A percentile compares a stretch with the other conserved stretches of the same genome.
These are phyloP conservation scores for Sebastes alutus DNA, from an alignment of 2,797 vertebrate species.

Conservation along the genomic window DNA sequence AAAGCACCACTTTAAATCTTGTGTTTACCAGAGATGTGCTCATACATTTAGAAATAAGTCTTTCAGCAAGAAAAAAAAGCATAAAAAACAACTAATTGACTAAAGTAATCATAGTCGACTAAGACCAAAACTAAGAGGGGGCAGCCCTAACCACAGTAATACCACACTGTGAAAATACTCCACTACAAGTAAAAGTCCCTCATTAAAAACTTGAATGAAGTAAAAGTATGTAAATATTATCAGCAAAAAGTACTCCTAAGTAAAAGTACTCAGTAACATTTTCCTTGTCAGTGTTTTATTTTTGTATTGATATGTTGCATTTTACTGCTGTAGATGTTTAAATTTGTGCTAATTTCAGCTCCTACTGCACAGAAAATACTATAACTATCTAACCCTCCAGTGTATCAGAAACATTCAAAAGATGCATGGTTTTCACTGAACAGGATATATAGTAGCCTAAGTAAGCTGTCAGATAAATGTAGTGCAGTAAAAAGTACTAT, in stretches of 20 bases:
- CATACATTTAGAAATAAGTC: too few species aligned
- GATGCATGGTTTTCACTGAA: background rate
- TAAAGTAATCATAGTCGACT: too few species aligned
- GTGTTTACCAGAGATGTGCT: too few species aligned
- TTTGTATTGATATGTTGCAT: background rate
- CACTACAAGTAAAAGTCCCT: background rate
- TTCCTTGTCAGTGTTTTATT: background rate
- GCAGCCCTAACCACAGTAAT: background rate
- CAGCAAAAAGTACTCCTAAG: background rate
- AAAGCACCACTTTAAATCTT: too few species aligned
- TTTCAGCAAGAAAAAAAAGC: too few species aligned
- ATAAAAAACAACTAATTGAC: accelerated
- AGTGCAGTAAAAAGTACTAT: background rate
- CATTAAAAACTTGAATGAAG: background rate
- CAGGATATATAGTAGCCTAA: background rate
- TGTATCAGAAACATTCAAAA: background rate
- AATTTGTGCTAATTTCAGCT: background rate
- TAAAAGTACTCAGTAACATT: background rate
- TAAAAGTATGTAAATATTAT: background rate
- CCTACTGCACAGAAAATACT: background rate
- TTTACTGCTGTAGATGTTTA: background rate
- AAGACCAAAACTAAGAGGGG: too few species aligned
- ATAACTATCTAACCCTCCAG: background rate
- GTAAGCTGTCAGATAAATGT: too few species aligned
- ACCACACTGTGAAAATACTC: background rate